Conservation (phyloP, 2,888 invertebrate species). For the Eudasyphora cyanicolor region DNA sequence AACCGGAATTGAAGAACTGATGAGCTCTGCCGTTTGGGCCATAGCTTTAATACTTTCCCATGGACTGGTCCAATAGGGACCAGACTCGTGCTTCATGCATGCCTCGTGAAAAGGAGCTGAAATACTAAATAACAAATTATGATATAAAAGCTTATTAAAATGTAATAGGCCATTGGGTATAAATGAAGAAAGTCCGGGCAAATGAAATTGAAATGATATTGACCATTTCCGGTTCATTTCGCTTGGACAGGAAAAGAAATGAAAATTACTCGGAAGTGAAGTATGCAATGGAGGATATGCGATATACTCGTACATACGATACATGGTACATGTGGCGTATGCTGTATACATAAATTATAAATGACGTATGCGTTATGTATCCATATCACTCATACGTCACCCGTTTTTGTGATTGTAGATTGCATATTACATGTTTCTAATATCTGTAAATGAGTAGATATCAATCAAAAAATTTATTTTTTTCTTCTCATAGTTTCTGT, state of each 20-base stretch:
- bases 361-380: conserved; percentile 50
- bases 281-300: conserved; percentile 32
- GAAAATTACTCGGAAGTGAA: conserved; percentile 29
- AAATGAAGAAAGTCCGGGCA: neutral
- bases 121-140: neutral
- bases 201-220: conserved; percentile 34
- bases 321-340: too few species aligned
- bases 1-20: neutral
- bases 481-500: neutral
- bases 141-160: conserved; percentile 9
- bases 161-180: neutral
- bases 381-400: conserved; percentile 50
- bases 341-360: neutral
- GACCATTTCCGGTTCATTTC: conserved; percentile 14
- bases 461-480: neutral
- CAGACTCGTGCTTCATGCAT: too few species aligned
- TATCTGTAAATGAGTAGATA: conserved; percentile 5
- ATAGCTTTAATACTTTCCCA: neutral
- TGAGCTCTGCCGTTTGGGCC: neutral
- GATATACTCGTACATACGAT: too few species aligned
- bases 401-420: conserved; percentile 30
- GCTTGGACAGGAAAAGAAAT: neutral
- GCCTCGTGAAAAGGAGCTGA: too few species aligned
- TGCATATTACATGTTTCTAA: neutral
- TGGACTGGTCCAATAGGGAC: neutral